These are phyloP conservation scores for Colius striatus DNA, from an alignment of 2,113 vertebrate species.

Conservation along the genomic window DNA sequence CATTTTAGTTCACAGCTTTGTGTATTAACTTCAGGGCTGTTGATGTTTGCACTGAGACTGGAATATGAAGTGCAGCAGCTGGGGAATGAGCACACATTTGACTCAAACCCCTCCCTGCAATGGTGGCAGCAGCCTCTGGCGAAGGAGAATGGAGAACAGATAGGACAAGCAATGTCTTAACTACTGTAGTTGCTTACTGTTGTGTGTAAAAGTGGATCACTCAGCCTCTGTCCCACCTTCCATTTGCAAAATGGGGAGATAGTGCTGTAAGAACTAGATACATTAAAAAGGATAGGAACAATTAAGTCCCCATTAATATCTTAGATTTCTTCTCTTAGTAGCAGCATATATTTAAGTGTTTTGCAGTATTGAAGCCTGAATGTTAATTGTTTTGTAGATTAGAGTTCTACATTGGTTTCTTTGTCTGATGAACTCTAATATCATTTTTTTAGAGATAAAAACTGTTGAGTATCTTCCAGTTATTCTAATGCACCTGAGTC, in stretches of 20 bases:
- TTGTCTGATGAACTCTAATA: conserved; percentile 36
- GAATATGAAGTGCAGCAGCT: not conserved
- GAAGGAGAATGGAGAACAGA: not conserved
- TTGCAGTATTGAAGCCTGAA: not conserved
- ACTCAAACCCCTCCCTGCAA: not conserved
- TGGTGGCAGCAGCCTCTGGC: not conserved
- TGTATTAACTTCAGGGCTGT: not conserved
- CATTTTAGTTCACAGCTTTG: not conserved
- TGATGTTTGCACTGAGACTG: not conserved
- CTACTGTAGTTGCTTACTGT: not conserved
- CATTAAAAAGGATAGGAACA: not conserved
- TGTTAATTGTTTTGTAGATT: conserved; percentile 22
- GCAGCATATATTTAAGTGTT: conserved; percentile 9
- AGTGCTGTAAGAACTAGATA: not conserved
- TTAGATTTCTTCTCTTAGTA: not conserved
- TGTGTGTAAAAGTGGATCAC: not conserved
- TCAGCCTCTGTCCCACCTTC: not conserved
- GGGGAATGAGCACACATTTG: not conserved
- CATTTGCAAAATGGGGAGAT: not conserved
- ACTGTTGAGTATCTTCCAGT: conserved; percentile 7
- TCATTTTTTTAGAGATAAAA: conserved; percentile 17
- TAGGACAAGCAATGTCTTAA: not conserved
- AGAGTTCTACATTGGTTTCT: not conserved
- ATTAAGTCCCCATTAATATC: conserved; percentile 19
- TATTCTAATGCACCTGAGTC: conserved; percentile 46